Evolutionary conservation across 2,797 vertebrate genomes (phyloP), one percentile per base, ranked within the genome.

Genomic region (Coendou prehensilis): DNA sequence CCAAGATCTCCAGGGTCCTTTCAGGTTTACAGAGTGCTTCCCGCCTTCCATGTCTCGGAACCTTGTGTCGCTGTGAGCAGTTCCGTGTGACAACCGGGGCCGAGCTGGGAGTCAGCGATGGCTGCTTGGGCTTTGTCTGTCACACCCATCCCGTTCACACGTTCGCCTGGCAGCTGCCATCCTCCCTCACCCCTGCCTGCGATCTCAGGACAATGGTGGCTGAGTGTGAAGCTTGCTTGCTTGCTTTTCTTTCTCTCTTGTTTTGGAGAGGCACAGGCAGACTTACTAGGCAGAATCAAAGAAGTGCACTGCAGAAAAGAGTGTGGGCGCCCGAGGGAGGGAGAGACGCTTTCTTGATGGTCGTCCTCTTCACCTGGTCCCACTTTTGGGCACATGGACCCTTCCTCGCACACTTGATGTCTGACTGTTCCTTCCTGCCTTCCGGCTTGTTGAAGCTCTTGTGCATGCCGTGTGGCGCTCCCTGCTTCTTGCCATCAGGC

Each of bases 81-180:
- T 33, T 61, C 82, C 50, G 17, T 45, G 17, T 71, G 28, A 45
- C 5, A n/a, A 9, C 8, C 0, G 45, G 1, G 59, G 22, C n/a
- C 3, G 22, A 59, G n/a, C 63, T 17, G 5, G 67, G 57, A 0
- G 9, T 6, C 1, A 0, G 3, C 6, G 3, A 76, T 1, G 6
- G 15, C 0, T 9, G 37, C 54, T 20, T 18, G 22, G 54, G n/a
- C 45, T 26, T 30, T 20, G 1, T 15, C 0, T 30, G 33, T 50
- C 6, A 0, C 18, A 4, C 23, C 75, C 30, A 9, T 28, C 52
- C 50, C 78, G 69, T 63, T 3, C 1, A 1, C 18, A 3, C 9
- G 69, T 33, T 52, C 6, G 0, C 23, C 71, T 47, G 14, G 37
- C 63, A 11, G 0, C 20, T 30, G 3, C 52, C 22, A 0, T 33